These are phyloP conservation scores for Anabas testudineus DNA, from an alignment of 2,797 vertebrate species.

Conservation along the genomic window DNA sequence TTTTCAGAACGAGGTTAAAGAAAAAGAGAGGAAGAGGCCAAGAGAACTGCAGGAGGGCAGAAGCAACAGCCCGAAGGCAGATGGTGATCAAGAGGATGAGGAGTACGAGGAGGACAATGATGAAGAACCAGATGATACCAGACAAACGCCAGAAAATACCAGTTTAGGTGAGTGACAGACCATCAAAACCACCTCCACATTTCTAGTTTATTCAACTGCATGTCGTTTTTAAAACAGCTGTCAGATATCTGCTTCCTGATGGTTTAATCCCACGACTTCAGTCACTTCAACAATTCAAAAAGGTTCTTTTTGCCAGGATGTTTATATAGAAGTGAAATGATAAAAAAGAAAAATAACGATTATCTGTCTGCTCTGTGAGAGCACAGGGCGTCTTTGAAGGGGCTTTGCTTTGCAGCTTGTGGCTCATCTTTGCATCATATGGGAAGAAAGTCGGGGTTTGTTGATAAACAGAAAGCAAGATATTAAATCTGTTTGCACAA, in stretches of 20 bases:
- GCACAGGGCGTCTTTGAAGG: conserved; percentile 1
- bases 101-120: conserved; percentile 67
- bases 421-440: background rate
- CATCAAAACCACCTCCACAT: background rate
- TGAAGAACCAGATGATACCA: conserved; percentile 76
- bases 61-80: conserved; percentile 57
- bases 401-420: background rate
- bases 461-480: conserved; percentile 25
- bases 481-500: conserved; percentile 30
- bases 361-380: background rate
- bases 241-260: background rate
- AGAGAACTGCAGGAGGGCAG: conserved; percentile 47
- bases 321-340: background rate
- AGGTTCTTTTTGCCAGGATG: background rate
- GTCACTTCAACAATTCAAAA: background rate
- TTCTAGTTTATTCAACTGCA: background rate
- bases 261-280: background rate
- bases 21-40: conserved; percentile 82
- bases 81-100: conserved; percentile 76
- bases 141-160: conserved; percentile 82
- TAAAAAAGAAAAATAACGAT: background rate
- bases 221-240: background rate
- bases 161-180: conserved; percentile 79
- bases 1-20: conserved; percentile 88
- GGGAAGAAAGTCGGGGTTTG: background rate